Conservation (phyloP, 2,113 vertebrate species). For the Morone chrysops region DNA sequence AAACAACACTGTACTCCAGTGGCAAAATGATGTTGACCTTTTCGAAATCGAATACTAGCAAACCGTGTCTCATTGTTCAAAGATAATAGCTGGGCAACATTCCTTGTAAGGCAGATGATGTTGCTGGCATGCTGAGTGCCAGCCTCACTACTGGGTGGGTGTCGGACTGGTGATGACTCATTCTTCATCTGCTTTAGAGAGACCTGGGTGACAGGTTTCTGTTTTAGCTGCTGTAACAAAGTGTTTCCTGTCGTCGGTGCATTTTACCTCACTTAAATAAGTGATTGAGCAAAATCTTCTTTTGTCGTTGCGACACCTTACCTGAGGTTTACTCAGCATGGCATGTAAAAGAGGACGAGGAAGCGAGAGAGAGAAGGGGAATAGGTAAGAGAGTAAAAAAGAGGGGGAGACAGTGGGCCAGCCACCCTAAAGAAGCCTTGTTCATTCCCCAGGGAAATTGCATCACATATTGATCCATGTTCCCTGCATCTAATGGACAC, state of each 20-base stretch:
- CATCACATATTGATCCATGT: slow-evolving; percentile 78
- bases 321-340: slow-evolving; percentile 48
- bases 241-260: slow-evolving; percentile 53
- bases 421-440: slow-evolving; percentile 60
- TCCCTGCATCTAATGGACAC: slow-evolving; percentile 75
- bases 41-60: slow-evolving; percentile 65
- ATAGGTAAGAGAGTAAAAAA: background rate
- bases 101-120: slow-evolving; percentile 72
- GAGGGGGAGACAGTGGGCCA: slow-evolving; percentile 30
- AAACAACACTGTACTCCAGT: slow-evolving; percentile 76
- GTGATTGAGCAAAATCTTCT: slow-evolving; percentile 46
- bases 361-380: background rate
- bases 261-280: slow-evolving; percentile 57
- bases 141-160: slow-evolving; percentile 56
- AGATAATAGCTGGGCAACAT: slow-evolving; percentile 74
- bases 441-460: slow-evolving; percentile 73
- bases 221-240: slow-evolving; percentile 54
- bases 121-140: slow-evolving; percentile 66
- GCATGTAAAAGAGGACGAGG: slow-evolving; percentile 3
- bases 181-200: slow-evolving; percentile 52
- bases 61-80: slow-evolving; percentile 71
- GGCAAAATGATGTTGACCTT: slow-evolving; percentile 79
- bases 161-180: slow-evolving; percentile 72
- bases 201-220: slow-evolving; percentile 63
- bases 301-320: slow-evolving; percentile 44